A percentile compares a stretch with the other conserved stretches of the same genome.
Conservation (phyloP, 2,113 vertebrate genomes). For the Tupaia chinensis region DNA sequence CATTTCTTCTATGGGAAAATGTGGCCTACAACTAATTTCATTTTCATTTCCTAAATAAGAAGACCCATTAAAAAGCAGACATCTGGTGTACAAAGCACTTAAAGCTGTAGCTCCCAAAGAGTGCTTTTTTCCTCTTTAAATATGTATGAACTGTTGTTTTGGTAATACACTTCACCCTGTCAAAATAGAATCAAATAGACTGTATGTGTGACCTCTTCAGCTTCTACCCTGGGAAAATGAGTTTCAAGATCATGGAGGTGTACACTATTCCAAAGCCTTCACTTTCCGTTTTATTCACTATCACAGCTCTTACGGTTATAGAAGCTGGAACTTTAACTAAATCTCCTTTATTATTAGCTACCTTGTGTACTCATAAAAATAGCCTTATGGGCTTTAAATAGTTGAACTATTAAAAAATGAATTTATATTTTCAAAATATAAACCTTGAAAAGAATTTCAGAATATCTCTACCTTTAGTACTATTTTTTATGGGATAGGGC, state of each 20-base stretch:
- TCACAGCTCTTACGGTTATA: neutral
- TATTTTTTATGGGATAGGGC: neutral
- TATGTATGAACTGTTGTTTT: constrained; percentile 89
- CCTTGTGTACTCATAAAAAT: neutral
- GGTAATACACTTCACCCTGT: constrained; percentile 87
- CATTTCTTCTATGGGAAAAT: constrained; percentile 66
- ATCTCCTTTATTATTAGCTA: neutral
- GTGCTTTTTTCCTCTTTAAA: constrained; percentile 89
- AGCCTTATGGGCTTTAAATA: neutral
- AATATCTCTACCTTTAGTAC: neutral
- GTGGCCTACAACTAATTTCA: constrained; percentile 82
- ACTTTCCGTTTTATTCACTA: constrained; percentile 30
- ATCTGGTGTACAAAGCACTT: constrained; percentile 89
- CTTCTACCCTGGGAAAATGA: constrained; percentile 73
- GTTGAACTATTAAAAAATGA: neutral
- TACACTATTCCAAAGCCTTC: neutral
- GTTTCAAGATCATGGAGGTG: constrained; percentile 64
- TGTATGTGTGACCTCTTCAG: constrained; percentile 77
- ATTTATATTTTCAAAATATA: neutral
- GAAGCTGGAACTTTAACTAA: constrained; percentile 6
- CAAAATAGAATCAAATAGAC: constrained; percentile 88
- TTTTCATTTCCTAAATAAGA: constrained; percentile 90
- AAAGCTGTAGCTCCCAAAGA: constrained; percentile 81
- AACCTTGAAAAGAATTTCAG: neutral
- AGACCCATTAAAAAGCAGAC: constrained; percentile 89